These are phyloP conservation scores for Anagrus nilaparvatae DNA, from an alignment of 1,140 invertebrate genomes.

Conservation along the genomic window DNA sequence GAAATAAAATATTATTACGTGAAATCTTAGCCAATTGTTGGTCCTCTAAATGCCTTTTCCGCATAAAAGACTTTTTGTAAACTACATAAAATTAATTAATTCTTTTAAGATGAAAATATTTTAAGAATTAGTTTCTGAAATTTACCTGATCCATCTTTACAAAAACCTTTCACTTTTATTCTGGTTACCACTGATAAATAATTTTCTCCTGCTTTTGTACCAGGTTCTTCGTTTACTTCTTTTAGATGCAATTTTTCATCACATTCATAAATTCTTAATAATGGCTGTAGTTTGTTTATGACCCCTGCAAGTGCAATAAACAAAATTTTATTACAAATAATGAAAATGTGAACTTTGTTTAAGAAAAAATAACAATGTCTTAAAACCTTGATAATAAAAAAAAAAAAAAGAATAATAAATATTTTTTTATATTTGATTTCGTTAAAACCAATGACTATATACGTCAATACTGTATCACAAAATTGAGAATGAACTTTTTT, in stretches of 20 bases:
- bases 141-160: constrained; percentile 29
- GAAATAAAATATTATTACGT: constrained; percentile 21
- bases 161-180: constrained; percentile 23
- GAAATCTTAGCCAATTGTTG: constrained; percentile 8
- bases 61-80: constrained; percentile 25
- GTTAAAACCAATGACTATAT: no score
- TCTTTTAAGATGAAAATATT: no score
- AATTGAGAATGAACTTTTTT: no score
- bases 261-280: constrained; percentile 28
- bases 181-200: constrained; percentile 33
- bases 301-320: no score
- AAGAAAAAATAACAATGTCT: no score
- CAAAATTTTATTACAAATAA: no score
- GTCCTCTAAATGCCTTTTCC: constrained; percentile 19
- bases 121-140: constrained; percentile 4
- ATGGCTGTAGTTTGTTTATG: no score
- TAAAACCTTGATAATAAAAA: no score
- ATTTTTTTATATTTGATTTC: no score
- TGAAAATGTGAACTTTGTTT: no score
- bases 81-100: constrained; percentile 18
- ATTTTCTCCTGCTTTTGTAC: constrained; percentile 33
- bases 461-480: no score
- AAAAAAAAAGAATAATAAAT: no score
- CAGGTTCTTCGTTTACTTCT: constrained; percentile 22
- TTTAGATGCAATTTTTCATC: constrained; percentile 27